These are phyloP conservation scores for Tigriopus japonicus DNA, from an alignment of 1,140 invertebrate genomes.

Conservation along the genomic window DNA sequence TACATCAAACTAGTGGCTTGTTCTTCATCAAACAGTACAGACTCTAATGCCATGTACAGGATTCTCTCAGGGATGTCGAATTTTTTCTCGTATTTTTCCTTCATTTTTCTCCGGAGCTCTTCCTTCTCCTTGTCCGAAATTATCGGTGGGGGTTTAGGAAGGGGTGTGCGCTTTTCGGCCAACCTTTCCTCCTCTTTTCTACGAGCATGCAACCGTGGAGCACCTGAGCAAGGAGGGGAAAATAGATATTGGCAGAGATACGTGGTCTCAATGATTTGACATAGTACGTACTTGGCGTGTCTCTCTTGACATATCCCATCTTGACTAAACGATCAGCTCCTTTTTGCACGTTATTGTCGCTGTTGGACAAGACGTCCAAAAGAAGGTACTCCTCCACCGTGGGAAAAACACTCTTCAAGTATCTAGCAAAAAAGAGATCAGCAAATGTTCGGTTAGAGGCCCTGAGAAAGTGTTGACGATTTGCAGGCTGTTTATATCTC, in stretches of 20 bases:
- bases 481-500: too few relatives aligned
- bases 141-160: slow-evolving; percentile 9
- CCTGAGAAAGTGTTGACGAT: too few relatives aligned
- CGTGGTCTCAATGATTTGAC: too few relatives aligned
- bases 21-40: slow-evolving; percentile 59
- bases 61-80: slow-evolving; percentile 49
- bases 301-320: slow-evolving; percentile 15
- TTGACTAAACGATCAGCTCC: slow-evolving; percentile 37
- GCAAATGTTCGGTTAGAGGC: too few relatives aligned
- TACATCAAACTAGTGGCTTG: slow-evolving; percentile 30
- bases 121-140: slow-evolving; percentile 35
- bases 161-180: slow-evolving; percentile 11
- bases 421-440: slow-evolving; percentile 34
- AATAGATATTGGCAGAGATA: too few relatives aligned
- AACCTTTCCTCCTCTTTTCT: slow-evolving; percentile 1
- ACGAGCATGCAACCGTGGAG: not conserved
- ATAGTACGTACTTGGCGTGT: not conserved
- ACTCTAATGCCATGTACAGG: slow-evolving; percentile 58
- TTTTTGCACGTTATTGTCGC: slow-evolving; percentile 69
- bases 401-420: slow-evolving; percentile 70
- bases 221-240: slow-evolving; percentile 1
- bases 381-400: slow-evolving; percentile 67
- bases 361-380: slow-evolving; percentile 53
- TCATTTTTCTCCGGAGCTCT: slow-evolving; percentile 45
- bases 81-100: slow-evolving; percentile 10